Evolutionary conservation across 2,888 invertebrate genomes (phyloP).

Genomic region (Harpagoxenus sublaevis): DNA sequence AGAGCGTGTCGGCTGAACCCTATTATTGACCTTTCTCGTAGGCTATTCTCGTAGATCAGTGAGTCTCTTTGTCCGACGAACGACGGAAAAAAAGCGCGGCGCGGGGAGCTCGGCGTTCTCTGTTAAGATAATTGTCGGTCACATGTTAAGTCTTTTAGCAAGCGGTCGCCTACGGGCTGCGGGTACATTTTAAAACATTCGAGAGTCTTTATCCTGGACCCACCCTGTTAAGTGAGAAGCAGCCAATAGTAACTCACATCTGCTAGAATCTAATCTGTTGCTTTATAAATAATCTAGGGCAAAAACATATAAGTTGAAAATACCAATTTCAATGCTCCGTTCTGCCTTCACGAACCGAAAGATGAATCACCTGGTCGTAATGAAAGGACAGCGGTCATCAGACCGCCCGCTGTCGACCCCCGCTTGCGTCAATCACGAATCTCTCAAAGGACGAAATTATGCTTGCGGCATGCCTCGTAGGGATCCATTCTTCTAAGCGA

Average conservation of each 20-base stretch:
- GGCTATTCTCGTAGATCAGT: slow-evolving; percentile 30
- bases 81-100: background rate
- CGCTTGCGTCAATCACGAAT: background rate
- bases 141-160: slow-evolving; percentile 50
- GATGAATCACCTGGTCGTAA: slow-evolving; percentile 3
- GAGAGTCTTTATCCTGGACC: slow-evolving; percentile 9
- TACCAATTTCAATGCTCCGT: slow-evolving; percentile 4
- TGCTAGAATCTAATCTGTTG: background rate
- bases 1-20: background rate
- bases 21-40: background rate
- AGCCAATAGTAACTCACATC: background rate
- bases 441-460: background rate
- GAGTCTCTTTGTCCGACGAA: slow-evolving; percentile 37
- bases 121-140: slow-evolving; percentile 52
- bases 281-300: background rate
- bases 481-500: background rate
- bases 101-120: background rate
- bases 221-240: slow-evolving; percentile 18
- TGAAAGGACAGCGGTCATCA: background rate
- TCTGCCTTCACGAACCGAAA: background rate
- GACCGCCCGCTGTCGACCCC: slow-evolving; percentile 10
- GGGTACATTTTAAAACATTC: slow-evolving; percentile 25
- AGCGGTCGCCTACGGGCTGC: slow-evolving; percentile 3
- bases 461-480: background rate
- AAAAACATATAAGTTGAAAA: slow-evolving; percentile 4